Conservation (phyloP, 2,113 vertebrate species). For the Caracal caracal region DNA sequence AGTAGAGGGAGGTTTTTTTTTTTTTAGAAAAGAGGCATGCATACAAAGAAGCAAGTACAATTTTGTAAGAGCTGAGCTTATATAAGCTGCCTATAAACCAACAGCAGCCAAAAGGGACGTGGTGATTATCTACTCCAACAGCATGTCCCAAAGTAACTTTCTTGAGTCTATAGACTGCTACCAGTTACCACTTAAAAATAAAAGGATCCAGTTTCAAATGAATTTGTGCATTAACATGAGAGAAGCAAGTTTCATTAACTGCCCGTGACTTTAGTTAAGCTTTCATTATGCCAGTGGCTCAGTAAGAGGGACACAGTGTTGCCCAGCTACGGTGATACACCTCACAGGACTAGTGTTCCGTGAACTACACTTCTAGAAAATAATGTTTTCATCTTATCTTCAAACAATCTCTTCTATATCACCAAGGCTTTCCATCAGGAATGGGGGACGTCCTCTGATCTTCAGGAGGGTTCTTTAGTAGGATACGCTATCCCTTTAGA, state of each 20-base stretch:
- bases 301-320: not conserved
- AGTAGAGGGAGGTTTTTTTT: not conserved
- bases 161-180: not conserved
- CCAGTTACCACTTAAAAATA: not conserved
- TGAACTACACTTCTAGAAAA: not conserved
- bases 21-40: not conserved
- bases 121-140: not conserved
- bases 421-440: not conserved
- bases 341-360: not conserved
- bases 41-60: not conserved
- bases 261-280: not conserved
- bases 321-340: not conserved
- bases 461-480: not conserved
- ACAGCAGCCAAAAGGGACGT: not conserved
- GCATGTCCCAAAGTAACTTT: not conserved
- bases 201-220: not conserved
- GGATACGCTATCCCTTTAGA: not conserved
- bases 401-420: not conserved
- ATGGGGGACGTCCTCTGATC: not conserved
- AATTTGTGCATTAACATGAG: not conserved
- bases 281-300: not conserved
- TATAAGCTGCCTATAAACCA: not conserved
- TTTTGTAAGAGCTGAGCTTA: not conserved
- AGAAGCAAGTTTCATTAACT: not conserved
- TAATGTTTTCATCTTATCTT: not conserved